Evolutionary conservation across 2,797 vertebrate genomes (phyloP).

Genomic region (Hemitrygon akajei): DNA sequence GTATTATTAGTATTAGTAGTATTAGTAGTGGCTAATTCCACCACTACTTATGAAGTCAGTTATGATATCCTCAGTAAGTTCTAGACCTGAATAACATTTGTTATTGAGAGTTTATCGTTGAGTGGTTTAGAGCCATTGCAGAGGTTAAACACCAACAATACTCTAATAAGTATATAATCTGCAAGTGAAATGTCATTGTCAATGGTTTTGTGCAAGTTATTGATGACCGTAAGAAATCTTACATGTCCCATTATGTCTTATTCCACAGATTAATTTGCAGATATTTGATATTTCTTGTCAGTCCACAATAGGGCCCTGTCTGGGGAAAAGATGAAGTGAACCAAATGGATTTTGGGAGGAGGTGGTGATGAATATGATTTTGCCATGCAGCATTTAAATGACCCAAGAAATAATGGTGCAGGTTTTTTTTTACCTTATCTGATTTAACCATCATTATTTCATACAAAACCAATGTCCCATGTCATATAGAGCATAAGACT

Average conservation of each 20-base stretch:
- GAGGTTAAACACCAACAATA: background rate
- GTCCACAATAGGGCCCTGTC: background rate
- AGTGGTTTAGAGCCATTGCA: background rate
- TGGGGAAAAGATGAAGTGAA: background rate
- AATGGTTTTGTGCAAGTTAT: background rate
- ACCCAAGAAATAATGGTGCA: background rate
- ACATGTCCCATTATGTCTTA: background rate
- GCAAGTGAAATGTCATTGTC: background rate
- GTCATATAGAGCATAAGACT: background rate
- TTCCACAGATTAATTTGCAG: background rate
- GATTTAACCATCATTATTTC: background rate
- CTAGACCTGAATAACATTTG: background rate
- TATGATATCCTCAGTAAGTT: background rate
- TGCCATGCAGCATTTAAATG: background rate
- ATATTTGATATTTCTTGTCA: background rate
- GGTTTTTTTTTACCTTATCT: background rate
- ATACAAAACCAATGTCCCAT: background rate
- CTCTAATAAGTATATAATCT: background rate
- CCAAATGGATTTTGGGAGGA: background rate
- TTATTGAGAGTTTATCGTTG: background rate
- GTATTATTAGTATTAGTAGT: too few relatives aligned
- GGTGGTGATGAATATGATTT: background rate
- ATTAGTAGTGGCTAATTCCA: background rate
- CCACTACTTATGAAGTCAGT: background rate
- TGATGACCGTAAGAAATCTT: background rate